Evolutionary conservation across 1,140 invertebrate genomes (phyloP), one percentile per base, ranked within the genome.

Genomic region (Penaeus japonicus): DNA sequence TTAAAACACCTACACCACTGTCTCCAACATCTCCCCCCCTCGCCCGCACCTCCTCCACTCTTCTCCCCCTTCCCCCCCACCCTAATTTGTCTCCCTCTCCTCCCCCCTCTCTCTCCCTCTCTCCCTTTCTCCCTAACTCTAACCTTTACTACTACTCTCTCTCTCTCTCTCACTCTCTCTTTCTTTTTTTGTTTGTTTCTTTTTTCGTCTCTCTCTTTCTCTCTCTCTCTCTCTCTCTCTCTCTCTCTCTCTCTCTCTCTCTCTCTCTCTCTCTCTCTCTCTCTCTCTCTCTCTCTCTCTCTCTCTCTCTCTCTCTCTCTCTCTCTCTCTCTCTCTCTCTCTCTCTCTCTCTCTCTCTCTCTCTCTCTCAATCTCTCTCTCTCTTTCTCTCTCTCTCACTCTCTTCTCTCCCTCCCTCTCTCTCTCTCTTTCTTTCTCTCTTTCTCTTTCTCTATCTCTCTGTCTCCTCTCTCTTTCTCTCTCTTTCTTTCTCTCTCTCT

Each of bases 311-410:
- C n/a, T n/a, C n/a, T n/a, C n/a, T n/a, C n/a, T n/a, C n/a, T n/a
- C n/a, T 54, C 78, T n/a, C 47, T n/a, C 78, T 24, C 35, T 24
- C 30, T 79, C 30, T 24, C 77, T 30, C 78, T 80, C 17, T 47
- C 30, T 54, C 35, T 30, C 78, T 80, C 78, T 47, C 78, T 80
- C 78, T 80, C 78, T 80, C 78, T 79, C 35, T 30, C 77, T 22
- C 32, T 32, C 75, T 32, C 75, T 35, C 75, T 78, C 75, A 53
- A 35, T 80, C 75, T 15, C 30, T 24, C 27, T 30, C 20, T 75
- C 70, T 30, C 24, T 47, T 22, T 39, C 39, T 32, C 77, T 39
- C 39, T 55, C 78, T 53, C 24, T 53, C 78, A 54, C 2, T 20
- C 12, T 15, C 7, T 53, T 73, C 70, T 20, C 35, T 73, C n/a